Percentiles rank a stretch among this genome's conserved stretches.
These are phyloP conservation scores for Sinodicranocentrus sp. DNA, from an alignment of 2,888 invertebrate genomes.

Conservation along the genomic window DNA sequence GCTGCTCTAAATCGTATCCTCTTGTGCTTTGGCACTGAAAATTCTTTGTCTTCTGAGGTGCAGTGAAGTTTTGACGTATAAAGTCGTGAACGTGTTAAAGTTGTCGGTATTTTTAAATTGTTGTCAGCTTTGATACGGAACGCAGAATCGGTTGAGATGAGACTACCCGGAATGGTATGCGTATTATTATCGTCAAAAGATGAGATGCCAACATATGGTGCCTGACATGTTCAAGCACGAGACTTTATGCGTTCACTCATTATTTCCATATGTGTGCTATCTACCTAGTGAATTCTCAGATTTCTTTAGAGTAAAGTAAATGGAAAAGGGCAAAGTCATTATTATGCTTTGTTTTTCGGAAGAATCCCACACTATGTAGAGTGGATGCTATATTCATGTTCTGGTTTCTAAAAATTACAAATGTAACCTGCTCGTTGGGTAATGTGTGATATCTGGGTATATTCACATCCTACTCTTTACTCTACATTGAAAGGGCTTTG, in stretches of 20 bases:
- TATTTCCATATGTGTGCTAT: conserved; percentile 53
- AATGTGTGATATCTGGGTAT: no score
- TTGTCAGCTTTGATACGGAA: conserved; percentile 21
- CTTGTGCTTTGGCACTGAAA: neutral
- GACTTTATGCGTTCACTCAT: conserved; percentile 44
- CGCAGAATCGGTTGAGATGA: conserved; percentile 13
- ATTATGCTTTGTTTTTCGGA: no score
- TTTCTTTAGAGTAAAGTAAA: no score
- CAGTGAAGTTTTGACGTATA: conserved; percentile 7
- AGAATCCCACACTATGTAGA: no score
- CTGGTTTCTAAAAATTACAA: no score
- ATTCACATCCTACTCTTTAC: no score
- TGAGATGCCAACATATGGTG: conserved; percentile 50
- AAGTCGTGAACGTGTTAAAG: conserved; percentile 49
- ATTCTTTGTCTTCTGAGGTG: conserved; percentile 12
- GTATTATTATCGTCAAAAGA: neutral
- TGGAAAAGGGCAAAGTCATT: no score
- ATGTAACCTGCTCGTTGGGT: no score
- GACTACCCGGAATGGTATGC: conserved; percentile 1
- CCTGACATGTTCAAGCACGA: conserved; percentile 40
- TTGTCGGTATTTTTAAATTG: conserved; percentile 48
- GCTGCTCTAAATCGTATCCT: neutral
- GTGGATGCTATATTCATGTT: no score
- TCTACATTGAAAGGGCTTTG: no score
- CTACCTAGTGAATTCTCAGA: conserved; percentile 9